Evolutionary conservation across 2,113 vertebrate genomes (phyloP).

Genomic region (Uropsilus gracilis): DNA sequence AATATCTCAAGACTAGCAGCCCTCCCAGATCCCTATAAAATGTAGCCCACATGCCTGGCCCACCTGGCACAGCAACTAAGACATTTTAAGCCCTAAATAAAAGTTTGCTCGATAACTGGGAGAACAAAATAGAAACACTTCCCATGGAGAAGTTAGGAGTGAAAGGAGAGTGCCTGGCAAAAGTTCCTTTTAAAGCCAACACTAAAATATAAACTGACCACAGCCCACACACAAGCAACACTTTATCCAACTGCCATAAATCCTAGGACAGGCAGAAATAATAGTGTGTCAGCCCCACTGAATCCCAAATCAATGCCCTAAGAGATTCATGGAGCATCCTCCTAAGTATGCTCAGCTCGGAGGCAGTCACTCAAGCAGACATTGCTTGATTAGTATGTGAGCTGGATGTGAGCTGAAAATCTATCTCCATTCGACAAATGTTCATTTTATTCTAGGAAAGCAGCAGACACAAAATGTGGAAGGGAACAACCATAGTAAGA

Average conservation of each 20-base stretch:
- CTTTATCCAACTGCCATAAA: background rate
- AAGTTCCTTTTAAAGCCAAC: background rate
- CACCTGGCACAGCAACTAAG: slow-evolving; percentile 44
- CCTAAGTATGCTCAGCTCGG: background rate
- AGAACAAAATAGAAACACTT: slow-evolving; percentile 50
- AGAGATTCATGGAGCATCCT: background rate
- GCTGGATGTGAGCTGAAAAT: background rate
- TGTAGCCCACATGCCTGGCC: slow-evolving; percentile 4
- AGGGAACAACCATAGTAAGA: background rate
- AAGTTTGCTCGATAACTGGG: background rate
- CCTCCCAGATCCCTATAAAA: background rate
- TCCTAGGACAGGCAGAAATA: background rate
- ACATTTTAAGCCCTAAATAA: slow-evolving; percentile 49
- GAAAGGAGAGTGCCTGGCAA: background rate
- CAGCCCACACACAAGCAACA: background rate
- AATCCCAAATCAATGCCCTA: background rate
- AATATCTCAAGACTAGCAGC: background rate
- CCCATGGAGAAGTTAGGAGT: background rate
- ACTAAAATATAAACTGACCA: background rate
- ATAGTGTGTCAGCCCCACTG: background rate
- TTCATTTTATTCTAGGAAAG: background rate
- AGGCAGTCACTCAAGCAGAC: background rate
- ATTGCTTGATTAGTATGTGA: too few relatives aligned
- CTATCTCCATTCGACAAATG: background rate
- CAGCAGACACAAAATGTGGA: background rate